These are phyloP conservation scores for Acleris laterana DNA, from an alignment of 2,888 invertebrate genomes.

Conservation along the genomic window DNA sequence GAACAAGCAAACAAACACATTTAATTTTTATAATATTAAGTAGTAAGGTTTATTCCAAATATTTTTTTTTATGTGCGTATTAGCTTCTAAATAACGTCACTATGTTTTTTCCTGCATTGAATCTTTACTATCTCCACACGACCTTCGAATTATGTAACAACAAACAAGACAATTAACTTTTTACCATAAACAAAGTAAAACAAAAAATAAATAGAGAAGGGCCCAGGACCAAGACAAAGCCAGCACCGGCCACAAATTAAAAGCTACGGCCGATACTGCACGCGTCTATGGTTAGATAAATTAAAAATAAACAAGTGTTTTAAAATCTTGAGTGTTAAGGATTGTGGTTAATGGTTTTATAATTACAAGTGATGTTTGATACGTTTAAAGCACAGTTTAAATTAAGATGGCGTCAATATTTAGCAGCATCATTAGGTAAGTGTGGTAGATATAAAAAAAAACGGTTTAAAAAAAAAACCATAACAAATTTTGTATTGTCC, in stretches of 20 bases:
- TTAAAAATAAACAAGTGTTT: conserved; percentile 6
- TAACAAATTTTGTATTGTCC: too few species aligned
- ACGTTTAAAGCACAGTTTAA: conserved; percentile 57
- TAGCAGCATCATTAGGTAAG: conserved; percentile 76
- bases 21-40: too few species aligned
- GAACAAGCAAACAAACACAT: too few species aligned
- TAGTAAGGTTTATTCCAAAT: too few species aligned
- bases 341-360: conserved; percentile 18
- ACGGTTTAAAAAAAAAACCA: too few species aligned
- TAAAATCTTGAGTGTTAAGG: background rate
- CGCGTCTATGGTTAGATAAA: conserved; percentile 51
- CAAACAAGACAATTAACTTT: conserved; percentile 41
- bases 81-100: too few species aligned
- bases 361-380: conserved; percentile 57
- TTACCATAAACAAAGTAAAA: conserved; percentile 38
- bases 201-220: conserved; percentile 57
- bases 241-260: conserved; percentile 50
- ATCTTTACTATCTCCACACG: conserved; percentile 15
- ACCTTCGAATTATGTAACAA: conserved; percentile 24
- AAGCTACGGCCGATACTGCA: conserved; percentile 53
- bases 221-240: conserved; percentile 38
- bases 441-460: too few species aligned
- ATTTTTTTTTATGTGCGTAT: too few species aligned
- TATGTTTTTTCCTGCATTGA: background rate
- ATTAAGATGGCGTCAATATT: conserved; percentile 78